Evolutionary conservation across 2,113 vertebrate genomes (phyloP).

Genomic region (Ranitomeya variabilis): DNA sequence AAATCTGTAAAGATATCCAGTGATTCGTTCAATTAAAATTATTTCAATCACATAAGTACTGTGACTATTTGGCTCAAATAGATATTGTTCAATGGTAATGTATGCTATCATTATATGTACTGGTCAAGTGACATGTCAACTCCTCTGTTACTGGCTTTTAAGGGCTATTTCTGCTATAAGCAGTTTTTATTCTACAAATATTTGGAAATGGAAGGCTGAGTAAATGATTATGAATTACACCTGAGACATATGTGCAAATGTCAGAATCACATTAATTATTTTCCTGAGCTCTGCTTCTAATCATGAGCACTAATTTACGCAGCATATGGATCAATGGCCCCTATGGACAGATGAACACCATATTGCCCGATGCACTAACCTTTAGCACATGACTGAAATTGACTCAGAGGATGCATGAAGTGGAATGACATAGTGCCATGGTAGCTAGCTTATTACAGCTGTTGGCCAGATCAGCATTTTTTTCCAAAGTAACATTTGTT

Average conservation of each 20-base stretch:
- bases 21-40: no score
- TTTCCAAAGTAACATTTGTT: no score
- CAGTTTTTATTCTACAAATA: background rate
- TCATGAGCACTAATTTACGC: background rate
- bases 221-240: background rate
- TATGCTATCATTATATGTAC: background rate
- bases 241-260: background rate
- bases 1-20: no score
- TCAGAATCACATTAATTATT: background rate
- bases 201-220: background rate
- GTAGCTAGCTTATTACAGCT: no score
- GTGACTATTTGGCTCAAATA: background rate
- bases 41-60: no score
- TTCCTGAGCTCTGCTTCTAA: background rate
- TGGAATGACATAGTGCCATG: no score
- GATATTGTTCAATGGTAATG: background rate
- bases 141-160: background rate
- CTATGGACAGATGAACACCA: background rate
- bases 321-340: background rate
- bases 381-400: background rate
- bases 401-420: background rate
- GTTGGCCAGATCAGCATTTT: no score
- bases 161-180: background rate
- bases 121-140: background rate
- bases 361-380: background rate